Conservation (phyloP, 1,140 invertebrate genomes). For the Lucilia sericata region DNA sequence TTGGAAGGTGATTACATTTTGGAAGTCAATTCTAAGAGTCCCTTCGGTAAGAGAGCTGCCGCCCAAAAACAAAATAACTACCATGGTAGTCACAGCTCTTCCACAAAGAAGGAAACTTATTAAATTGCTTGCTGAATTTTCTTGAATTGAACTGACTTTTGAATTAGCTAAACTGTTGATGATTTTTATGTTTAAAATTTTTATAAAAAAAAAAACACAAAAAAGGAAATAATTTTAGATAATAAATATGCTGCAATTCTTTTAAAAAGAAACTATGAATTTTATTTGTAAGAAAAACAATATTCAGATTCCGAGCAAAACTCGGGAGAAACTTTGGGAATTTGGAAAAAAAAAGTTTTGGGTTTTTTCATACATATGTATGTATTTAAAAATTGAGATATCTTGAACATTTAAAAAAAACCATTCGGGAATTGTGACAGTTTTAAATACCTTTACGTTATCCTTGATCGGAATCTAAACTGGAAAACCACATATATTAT, state of each 20-base stretch:
- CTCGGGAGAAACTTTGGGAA: no score
- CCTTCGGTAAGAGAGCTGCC: conserved; percentile 61
- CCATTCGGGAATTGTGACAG: no score
- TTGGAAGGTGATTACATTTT: conserved; percentile 63
- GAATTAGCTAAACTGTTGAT: neutral
- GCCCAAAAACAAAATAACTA: conserved; percentile 61
- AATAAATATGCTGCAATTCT: conserved; percentile 5
- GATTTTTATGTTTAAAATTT: neutral
- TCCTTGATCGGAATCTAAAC: no score
- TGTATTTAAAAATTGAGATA: no score
- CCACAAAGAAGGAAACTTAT: conserved; percentile 44
- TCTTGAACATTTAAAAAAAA: no score
- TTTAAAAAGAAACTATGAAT: neutral
- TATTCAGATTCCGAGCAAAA: no score
- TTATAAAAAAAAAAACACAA: no score
- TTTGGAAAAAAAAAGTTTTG: no score
- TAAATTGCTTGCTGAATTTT: neutral
- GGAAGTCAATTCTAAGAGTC: conserved; percentile 61
- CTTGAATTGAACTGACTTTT: neutral
- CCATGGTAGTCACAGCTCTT: conserved; percentile 58
- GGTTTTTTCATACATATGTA: no score
- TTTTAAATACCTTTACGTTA: no score
- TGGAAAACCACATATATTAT: no score
- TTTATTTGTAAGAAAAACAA: neutral
- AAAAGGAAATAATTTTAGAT: neutral